Evolutionary conservation across 2,888 invertebrate genomes (phyloP).

Genomic region (Pyralis farinalis): DNA sequence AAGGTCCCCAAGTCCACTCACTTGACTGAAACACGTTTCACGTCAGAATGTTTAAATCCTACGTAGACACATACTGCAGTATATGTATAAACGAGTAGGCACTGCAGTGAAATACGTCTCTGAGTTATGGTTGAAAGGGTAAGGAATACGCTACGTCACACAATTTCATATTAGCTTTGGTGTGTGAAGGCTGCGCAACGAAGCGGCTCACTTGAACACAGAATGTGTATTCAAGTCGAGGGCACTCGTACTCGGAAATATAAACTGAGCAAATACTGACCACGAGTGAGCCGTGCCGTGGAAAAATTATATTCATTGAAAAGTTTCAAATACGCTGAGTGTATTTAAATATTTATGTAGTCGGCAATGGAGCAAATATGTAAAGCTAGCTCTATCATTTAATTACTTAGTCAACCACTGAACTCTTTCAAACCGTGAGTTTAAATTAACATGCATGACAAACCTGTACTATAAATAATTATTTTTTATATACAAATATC

Average conservation of each 20-base stretch:
- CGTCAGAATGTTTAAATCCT: too few species aligned
- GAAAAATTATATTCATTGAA: conserved; percentile 54
- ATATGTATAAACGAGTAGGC: not conserved
- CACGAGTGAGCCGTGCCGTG: conserved; percentile 44
- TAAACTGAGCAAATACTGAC: conserved; percentile 68
- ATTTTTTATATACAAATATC: too few species aligned
- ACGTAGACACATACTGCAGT: not conserved
- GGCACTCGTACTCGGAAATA: conserved; percentile 60
- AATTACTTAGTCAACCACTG: too few species aligned
- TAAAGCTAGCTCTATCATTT: too few species aligned
- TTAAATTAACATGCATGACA: too few species aligned
- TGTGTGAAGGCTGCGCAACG: conserved; percentile 42
- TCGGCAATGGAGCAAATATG: too few species aligned
- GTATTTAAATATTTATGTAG: too few species aligned
- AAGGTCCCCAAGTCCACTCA: too few species aligned
- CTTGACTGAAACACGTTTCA: too few species aligned
- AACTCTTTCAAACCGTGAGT: too few species aligned
- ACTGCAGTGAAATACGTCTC: conserved; percentile 2
- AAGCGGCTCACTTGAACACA: conserved; percentile 56
- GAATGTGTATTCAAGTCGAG: conserved; percentile 63
- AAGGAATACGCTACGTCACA: conserved; percentile 47
- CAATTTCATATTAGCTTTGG: conserved; percentile 60
- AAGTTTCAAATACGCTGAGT: conserved; percentile 31
- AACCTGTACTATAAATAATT: too few species aligned
- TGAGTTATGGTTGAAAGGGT: conserved; percentile 39